Evolutionary conservation across 2,888 invertebrate species (phyloP).

Genomic region (Drosophila austrosaltans): DNA sequence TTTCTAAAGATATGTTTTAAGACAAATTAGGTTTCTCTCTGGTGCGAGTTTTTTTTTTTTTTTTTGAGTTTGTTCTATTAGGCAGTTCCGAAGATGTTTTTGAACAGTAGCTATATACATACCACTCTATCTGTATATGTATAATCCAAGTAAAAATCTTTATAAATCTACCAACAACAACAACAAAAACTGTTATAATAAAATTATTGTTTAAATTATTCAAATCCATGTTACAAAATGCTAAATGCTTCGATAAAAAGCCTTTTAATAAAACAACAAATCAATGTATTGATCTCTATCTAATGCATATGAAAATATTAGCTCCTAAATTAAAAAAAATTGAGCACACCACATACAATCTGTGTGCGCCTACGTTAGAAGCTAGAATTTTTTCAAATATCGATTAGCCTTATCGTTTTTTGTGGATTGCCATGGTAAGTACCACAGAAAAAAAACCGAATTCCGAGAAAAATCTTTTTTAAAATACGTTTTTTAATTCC

Average conservation of each 20-base stretch:
- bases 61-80: neutral
- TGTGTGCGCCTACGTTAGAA: neutral
- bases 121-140: neutral
- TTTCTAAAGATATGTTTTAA: no score
- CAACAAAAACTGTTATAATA: slow-evolving; percentile 20
- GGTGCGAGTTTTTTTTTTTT: no score
- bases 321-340: neutral
- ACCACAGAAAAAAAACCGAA: neutral
- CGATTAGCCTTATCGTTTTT: slow-evolving; percentile 3
- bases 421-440: slow-evolving; percentile 26
- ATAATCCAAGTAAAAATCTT: slow-evolving; percentile 12
- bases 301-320: slow-evolving; percentile 5
- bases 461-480: neutral
- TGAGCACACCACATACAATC: neutral
- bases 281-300: neutral
- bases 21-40: no score
- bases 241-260: slow-evolving; percentile 6
- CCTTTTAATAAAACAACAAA: slow-evolving; percentile 40
- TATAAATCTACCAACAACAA: slow-evolving; percentile 11
- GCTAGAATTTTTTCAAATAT: slow-evolving; percentile 43
- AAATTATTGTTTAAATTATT: slow-evolving; percentile 22
- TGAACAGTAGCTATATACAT: slow-evolving; percentile 3
- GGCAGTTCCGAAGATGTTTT: neutral
- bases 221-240: slow-evolving; percentile 21
- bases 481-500: neutral